Percentiles rank a stretch among this genome's conserved stretches.
phyloP scores from a whole-genome alignment of 2,888 invertebrate genomes.

The Watsonalla binaria region DNA sequence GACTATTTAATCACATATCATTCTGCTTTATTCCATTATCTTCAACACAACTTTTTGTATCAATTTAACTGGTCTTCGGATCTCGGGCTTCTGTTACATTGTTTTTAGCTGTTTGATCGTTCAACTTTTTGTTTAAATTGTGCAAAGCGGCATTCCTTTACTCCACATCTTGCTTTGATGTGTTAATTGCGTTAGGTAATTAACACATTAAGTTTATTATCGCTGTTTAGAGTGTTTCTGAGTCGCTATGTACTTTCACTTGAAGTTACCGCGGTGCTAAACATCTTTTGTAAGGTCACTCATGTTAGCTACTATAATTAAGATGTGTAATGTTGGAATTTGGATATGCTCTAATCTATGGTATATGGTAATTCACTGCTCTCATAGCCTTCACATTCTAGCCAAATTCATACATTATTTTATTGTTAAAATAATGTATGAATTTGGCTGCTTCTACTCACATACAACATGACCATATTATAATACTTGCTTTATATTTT shows the following conservation, averaged over 20 bases:
- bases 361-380: too few relatives aligned
- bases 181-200: neutral
- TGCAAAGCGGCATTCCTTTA: neutral
- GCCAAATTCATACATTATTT: too few relatives aligned
- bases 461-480: too few relatives aligned
- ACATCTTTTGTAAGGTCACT: constrained; percentile 15
- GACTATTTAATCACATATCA: constrained; percentile 12
- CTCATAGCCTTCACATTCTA: too few relatives aligned
- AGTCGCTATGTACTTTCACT: neutral
- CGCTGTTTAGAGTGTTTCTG: neutral
- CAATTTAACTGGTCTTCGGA: neutral
- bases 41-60: constrained; percentile 17
- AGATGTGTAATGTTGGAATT: too few relatives aligned
- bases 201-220: neutral
- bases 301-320: too few relatives aligned
- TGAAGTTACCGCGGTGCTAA: neutral
- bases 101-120: neutral
- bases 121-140: neutral
- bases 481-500: too few relatives aligned
- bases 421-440: too few relatives aligned
- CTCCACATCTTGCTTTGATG: neutral
- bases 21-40: constrained; percentile 14
- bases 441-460: too few relatives aligned
- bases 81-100: neutral
- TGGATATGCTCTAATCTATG: too few relatives aligned